Conservation (phyloP, 1,140 invertebrate genomes). For the Periplaneta americana region DNA sequence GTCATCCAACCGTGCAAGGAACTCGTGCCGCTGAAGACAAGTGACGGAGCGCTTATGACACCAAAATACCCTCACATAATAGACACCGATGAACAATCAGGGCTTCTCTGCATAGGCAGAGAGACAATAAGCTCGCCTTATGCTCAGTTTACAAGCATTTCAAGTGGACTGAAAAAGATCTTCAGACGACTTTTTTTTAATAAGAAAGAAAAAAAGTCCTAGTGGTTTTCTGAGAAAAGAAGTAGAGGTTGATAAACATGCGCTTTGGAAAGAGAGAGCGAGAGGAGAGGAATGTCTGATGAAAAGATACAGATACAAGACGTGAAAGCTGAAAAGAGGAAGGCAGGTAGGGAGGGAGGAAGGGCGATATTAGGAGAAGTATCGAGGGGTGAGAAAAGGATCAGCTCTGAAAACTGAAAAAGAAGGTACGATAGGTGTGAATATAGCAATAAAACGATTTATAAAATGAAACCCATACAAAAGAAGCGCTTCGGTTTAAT, state of each 20-base stretch:
- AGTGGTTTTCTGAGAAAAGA: background rate
- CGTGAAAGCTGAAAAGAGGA: background rate
- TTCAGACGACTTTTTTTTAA: background rate
- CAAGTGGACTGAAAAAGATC: background rate
- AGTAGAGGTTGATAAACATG: background rate
- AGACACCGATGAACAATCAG: background rate
- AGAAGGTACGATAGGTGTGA: background rate
- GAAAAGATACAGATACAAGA: background rate
- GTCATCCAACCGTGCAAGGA: background rate
- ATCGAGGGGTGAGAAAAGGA: background rate
- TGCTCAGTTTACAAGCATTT: background rate
- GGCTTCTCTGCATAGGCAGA: background rate
- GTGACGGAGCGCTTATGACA: background rate
- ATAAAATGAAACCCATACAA: background rate
- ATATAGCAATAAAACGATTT: background rate
- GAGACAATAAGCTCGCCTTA: background rate
- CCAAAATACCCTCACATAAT: background rate
- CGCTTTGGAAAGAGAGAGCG: background rate
- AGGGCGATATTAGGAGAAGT: background rate
- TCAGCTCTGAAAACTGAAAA: background rate
- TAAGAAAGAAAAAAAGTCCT: background rate
- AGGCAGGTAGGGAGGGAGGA: too few species aligned
- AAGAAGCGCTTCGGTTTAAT: background rate
- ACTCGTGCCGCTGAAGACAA: background rate
- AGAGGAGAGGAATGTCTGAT: background rate